Percentiles rank a stretch among this genome's conserved stretches.
Evolutionary conservation across 2,113 vertebrate genomes (phyloP).

Genomic region (Protomyctophum bolini): DNA sequence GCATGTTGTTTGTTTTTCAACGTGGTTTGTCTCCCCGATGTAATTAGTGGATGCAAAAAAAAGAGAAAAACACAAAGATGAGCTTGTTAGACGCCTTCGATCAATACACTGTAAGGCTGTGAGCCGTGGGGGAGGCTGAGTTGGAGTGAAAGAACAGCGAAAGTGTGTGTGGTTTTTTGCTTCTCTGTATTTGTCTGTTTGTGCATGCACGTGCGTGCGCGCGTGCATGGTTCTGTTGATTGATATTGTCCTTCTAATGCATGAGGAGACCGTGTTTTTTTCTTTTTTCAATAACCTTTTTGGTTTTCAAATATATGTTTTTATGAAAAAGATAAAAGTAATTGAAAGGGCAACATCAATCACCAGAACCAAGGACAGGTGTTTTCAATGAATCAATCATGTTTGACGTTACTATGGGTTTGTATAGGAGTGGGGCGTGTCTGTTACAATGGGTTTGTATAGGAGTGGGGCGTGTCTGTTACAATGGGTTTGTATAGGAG

Average conservation of each 20-base stretch:
- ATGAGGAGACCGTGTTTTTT: not conserved
- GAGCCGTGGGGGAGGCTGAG: conserved; percentile 34
- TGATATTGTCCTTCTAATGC: conserved; percentile 2
- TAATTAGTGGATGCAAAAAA: conserved; percentile 75
- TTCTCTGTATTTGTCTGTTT: conserved; percentile 19
- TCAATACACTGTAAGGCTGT: conserved; percentile 78
- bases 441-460: no score
- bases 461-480: no score
- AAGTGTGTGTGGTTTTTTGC: conserved; percentile 32
- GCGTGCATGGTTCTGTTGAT: not conserved
- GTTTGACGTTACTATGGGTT: no score
- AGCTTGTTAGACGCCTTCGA: conserved; percentile 83
- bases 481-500: no score
- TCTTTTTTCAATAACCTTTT: not conserved
- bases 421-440: no score
- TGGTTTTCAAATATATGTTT: no score
- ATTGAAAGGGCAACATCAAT: no score
- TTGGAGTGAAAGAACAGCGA: conserved; percentile 9
- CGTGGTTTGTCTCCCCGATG: conserved; percentile 63
- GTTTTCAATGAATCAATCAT: no score
- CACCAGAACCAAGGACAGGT: no score
- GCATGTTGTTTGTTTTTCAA: conserved; percentile 28
- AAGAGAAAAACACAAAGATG: conserved; percentile 76
- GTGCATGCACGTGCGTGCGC: not conserved
- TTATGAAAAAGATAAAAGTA: no score